These are phyloP conservation scores for Drosophila albomicans DNA, from an alignment of 1,140 invertebrate genomes.

Conservation along the genomic window DNA sequence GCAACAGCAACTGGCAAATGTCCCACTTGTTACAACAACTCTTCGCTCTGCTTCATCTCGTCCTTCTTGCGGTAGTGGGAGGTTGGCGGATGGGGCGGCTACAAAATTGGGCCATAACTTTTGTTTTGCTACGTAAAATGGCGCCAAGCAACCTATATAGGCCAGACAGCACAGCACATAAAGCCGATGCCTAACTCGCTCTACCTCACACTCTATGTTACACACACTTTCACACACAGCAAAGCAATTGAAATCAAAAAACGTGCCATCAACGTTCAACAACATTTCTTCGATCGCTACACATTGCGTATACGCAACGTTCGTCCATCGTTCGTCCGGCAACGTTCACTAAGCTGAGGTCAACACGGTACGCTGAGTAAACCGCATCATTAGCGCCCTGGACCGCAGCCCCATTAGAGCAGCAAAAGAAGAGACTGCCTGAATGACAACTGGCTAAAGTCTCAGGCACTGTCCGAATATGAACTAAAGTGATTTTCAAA, in stretches of 20 bases:
- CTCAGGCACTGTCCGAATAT: constrained; percentile 59
- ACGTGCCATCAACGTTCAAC: constrained; percentile 68
- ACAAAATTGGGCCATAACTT: constrained; percentile 80
- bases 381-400: constrained; percentile 77
- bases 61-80: constrained; percentile 9
- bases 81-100: constrained; percentile 32
- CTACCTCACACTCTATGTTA: neutral
- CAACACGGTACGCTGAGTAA: constrained; percentile 22
- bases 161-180: constrained; percentile 64
- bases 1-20: constrained; percentile 71
- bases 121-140: constrained; percentile 82
- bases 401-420: constrained; percentile 59
- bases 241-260: constrained; percentile 75
- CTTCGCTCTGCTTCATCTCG: neutral
- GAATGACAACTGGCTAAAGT: constrained; percentile 78
- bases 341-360: constrained; percentile 23
- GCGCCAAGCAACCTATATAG: constrained; percentile 82
- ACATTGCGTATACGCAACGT: constrained; percentile 66
- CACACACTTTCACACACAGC: neutral
- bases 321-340: neutral
- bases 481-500: constrained; percentile 82
- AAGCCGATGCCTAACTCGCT: constrained; percentile 38
- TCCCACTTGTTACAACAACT: constrained; percentile 77
- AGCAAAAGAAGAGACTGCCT: constrained; percentile 19
- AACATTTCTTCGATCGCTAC: constrained; percentile 48